Evolutionary conservation across 2,797 vertebrate genomes (phyloP), one percentile per base, ranked within the genome.

Genomic region (Picus viridis): DNA sequence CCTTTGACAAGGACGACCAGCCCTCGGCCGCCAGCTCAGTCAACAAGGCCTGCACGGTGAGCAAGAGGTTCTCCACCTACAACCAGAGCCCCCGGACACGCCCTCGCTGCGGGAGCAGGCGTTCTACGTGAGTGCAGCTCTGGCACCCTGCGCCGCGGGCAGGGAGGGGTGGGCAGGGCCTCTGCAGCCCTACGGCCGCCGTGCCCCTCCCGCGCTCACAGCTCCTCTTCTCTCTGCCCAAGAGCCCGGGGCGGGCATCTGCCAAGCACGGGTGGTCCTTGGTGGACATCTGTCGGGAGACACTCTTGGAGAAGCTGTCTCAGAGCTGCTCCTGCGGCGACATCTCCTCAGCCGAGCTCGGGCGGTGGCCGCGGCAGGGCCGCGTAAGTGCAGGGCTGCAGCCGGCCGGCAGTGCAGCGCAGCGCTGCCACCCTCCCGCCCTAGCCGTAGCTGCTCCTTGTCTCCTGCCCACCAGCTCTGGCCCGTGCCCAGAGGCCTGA

Each of bases 1-100:
- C 99, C 29, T 99, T 99, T 3, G 99, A 99, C 95, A 99, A 99
- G 96, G 99, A 99, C 0, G 99, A 99, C 93, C 99, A 98, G 93
- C 97, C 98, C 2, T 99, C 98, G 0, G 97, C 98, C 24, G 97
- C 98, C n/a, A 98, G 98, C 95, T 97, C 98, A 0, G 98, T 99
- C 92, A 99, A 98, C 97, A 99, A 99, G 95, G 96, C 98, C 32
- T 98, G 99, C 58, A 98, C 98, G 0, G 98, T 99, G 95, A 99
- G 98, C 95, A 99, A 99, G 95, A 98, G 99, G 62, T 98, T 99
- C 95, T 99, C 99, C 49, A 98, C 98, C 70, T 99, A 99, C 89
- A 99, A 98, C 97, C 99, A 99, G 97, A 99, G 98, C 89, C 99
- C 0, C 99, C 99, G 6, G 99, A 99, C 92, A 99, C 99, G 0